Evolutionary conservation across 1,140 invertebrate species (phyloP).

Genomic region (Drosophila virilis): DNA sequence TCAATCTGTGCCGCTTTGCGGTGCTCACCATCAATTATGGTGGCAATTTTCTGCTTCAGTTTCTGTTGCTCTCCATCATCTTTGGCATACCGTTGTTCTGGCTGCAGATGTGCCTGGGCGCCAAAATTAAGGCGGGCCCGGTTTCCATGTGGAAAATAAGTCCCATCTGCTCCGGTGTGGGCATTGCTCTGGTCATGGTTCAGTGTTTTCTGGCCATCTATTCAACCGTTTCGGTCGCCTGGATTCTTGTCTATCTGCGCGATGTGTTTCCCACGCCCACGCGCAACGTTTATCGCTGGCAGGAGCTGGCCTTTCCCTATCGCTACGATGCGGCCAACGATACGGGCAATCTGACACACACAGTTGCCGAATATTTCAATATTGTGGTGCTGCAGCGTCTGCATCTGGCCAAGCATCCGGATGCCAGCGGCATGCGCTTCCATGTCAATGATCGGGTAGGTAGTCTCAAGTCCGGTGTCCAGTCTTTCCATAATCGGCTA

Average conservation of each 20-base stretch:
- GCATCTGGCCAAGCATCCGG: conserved; percentile 85
- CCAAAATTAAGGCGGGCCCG: conserved; percentile 92
- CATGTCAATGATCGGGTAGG: conserved; percentile 82
- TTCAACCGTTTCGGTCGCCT: conserved; percentile 93
- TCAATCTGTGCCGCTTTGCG: conserved; percentile 95
- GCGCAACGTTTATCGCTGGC: conserved; percentile 91
- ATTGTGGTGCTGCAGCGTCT: conserved; percentile 91
- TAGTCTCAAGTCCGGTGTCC: conserved; percentile 2
- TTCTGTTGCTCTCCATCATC: conserved; percentile 92
- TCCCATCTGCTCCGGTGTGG: conserved; percentile 95
- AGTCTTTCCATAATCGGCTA: conserved; percentile 4
- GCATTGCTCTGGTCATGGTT: conserved; percentile 91
- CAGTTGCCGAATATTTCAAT: conserved; percentile 93
- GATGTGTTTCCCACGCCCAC: conserved; percentile 94
- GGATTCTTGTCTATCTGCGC: conserved; percentile 94
- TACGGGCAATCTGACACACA: conserved; percentile 89
- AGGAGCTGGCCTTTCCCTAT: conserved; percentile 88
- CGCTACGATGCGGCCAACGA: conserved; percentile 82
- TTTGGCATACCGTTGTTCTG: conserved; percentile 94
- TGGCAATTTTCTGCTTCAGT: conserved; percentile 95
- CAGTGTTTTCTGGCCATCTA: conserved; percentile 94
- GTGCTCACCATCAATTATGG: conserved; percentile 94
- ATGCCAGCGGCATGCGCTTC: conserved; percentile 64
- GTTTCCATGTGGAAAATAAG: conserved; percentile 97
- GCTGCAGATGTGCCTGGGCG: conserved; percentile 93